phyloP scores from a whole-genome alignment of 2,113 vertebrate species.

The Takifugu bimaculatus region DNA sequence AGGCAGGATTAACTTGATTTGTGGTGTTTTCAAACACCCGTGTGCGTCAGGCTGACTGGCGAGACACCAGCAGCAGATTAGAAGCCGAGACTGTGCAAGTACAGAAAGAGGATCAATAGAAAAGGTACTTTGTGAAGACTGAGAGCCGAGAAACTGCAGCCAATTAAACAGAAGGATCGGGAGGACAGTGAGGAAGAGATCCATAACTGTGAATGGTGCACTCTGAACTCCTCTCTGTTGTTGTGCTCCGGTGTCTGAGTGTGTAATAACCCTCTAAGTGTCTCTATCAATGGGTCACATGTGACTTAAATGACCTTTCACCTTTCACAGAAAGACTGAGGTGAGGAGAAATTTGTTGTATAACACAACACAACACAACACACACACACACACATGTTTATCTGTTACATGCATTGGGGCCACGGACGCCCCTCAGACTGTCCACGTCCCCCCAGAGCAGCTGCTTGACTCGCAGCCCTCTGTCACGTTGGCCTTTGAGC shows the following conservation, averaged over 20 bases:
- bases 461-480: conserved; percentile 49
- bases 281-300: conserved; percentile 20
- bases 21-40: neutral
- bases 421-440: neutral
- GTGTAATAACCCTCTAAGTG: too few species aligned
- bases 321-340: conserved; percentile 1
- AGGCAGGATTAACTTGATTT: neutral
- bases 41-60: conserved; percentile 35
- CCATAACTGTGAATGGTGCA: neutral
- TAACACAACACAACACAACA: conserved; percentile 1
- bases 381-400: neutral
- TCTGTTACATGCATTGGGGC: neutral
- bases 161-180: conserved; percentile 63
- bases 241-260: too few species aligned
- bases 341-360: neutral
- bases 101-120: conserved; percentile 63
- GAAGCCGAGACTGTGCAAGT: conserved; percentile 60
- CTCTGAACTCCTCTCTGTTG: too few species aligned
- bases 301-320: conserved; percentile 5
- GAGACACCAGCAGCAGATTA: conserved; percentile 57
- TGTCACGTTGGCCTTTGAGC: conserved; percentile 60
- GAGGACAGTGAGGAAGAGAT: conserved; percentile 14
- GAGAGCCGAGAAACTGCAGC: conserved; percentile 61
- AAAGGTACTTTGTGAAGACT: conserved; percentile 66
- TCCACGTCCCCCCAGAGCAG: conserved; percentile 37